phyloP scores from a whole-genome alignment of 2,113 vertebrate species.

The Oncorhynchus clarkii region DNA sequence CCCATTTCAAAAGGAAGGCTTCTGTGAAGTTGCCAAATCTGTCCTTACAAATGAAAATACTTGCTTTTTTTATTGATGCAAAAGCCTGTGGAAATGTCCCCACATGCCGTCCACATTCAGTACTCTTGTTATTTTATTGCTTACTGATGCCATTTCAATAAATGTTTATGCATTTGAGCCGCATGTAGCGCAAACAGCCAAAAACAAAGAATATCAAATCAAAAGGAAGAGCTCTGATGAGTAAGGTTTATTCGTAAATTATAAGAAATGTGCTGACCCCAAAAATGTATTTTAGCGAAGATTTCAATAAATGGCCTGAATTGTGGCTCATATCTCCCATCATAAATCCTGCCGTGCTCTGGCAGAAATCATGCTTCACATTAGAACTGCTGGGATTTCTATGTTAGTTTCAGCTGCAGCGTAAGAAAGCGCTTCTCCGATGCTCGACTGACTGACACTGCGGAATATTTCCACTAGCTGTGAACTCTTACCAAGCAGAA shows the following conservation, averaged over 20 bases:
- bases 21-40: conserved; percentile 28
- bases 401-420: conserved; percentile 38
- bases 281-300: conserved; percentile 3
- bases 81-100: conserved; percentile 23
- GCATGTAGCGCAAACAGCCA: background rate
- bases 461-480: conserved; percentile 19
- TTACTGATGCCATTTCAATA: conserved; percentile 5
- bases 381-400: conserved; percentile 26
- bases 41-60: conserved; percentile 31
- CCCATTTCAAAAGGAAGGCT: conserved; percentile 27
- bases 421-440: background rate
- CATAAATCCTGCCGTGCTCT: background rate
- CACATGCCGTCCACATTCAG: conserved; percentile 15
- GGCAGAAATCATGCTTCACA: conserved; percentile 8
- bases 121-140: conserved; percentile 14
- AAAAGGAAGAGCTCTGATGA: conserved; percentile 12
- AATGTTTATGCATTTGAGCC: background rate
- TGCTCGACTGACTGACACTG: conserved; percentile 8
- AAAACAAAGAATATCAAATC: conserved; percentile 2
- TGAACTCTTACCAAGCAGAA: background rate
- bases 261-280: conserved; percentile 6
- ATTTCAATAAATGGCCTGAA: background rate
- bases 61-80: conserved; percentile 7
- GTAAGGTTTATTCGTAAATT: background rate
- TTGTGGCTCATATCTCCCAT: background rate